Evolutionary conservation across 1,140 invertebrate genomes (phyloP).

Genomic region (Anastrepha obliqua): DNA sequence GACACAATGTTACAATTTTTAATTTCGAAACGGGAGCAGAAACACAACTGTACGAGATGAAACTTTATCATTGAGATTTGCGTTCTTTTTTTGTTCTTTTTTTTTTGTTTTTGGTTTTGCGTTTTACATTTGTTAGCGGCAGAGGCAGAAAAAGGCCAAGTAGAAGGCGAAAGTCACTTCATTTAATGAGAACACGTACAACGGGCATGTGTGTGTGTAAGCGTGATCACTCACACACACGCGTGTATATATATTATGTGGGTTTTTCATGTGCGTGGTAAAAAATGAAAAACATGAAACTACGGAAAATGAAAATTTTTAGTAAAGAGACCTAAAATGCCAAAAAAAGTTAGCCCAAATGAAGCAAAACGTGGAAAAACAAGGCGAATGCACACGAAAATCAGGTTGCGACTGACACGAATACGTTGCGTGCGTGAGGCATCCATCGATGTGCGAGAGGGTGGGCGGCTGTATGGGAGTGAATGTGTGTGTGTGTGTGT

Average conservation of each 20-base stretch:
- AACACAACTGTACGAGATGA: neutral
- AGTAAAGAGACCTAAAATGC: neutral
- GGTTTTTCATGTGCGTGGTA: neutral
- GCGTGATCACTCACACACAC: neutral
- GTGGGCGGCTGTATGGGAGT: too few relatives aligned
- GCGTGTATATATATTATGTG: neutral
- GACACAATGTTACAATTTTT: neutral
- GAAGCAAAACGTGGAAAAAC: conserved; percentile 19
- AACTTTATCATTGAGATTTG: neutral
- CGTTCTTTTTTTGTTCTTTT: neutral
- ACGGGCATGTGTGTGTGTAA: neutral
- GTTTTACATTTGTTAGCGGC: neutral
- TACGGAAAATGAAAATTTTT: conserved; percentile 41
- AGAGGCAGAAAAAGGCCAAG: neutral
- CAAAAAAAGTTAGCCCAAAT: conserved; percentile 21
- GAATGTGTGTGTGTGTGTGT: too few relatives aligned
- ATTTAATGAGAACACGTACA: conserved; percentile 38
- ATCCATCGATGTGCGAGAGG: too few relatives aligned
- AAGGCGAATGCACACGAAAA: conserved; percentile 39
- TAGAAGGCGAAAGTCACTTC: conserved; percentile 40
- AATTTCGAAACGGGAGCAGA: neutral
- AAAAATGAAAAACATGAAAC: conserved; percentile 17
- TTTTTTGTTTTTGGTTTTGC: neutral
- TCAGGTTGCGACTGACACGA: conserved; percentile 28
- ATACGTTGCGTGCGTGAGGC: conserved; percentile 15